Percentiles rank a stretch among this genome's conserved stretches.
These are phyloP conservation scores for Lepus oiostolus DNA, from an alignment of 2,797 vertebrate genomes.

Conservation along the genomic window DNA sequence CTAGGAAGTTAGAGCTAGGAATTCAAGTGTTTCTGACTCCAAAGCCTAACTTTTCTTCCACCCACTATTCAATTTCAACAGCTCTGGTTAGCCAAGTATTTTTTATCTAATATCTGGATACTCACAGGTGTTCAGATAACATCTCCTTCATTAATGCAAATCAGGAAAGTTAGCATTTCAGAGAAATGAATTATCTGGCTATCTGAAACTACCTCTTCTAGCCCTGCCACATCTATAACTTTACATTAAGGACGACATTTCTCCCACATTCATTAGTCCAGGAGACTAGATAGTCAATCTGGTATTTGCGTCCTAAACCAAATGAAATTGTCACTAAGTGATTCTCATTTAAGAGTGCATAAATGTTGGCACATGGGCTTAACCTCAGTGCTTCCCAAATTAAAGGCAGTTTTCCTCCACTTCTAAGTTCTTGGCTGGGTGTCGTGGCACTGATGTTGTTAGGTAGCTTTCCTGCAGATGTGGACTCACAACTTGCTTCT, in stretches of 20 bases:
- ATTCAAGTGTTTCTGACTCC: neutral
- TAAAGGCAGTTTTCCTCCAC: slow-evolving; percentile 38
- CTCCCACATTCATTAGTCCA: neutral
- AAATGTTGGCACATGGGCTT: neutral
- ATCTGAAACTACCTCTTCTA: neutral
- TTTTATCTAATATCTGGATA: slow-evolving; percentile 1
- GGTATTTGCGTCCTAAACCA: slow-evolving; percentile 38
- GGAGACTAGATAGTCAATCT: neutral
- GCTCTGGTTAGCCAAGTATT: neutral
- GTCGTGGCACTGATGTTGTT: neutral
- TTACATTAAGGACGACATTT: neutral
- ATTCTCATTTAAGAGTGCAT: neutral
- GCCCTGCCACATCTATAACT: neutral
- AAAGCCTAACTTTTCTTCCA: neutral
- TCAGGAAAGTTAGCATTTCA: neutral
- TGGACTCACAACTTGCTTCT: neutral
- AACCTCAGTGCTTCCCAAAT: slow-evolving; percentile 3
- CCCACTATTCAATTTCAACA: neutral
- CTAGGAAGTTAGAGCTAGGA: neutral
- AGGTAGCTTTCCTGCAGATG: neutral
- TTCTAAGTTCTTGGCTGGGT: neutral
- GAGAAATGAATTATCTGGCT: neutral
- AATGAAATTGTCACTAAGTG: slow-evolving; percentile 32
- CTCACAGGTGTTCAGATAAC: neutral
- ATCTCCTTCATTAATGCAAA: neutral